Percentiles rank a stretch among this genome's conserved stretches.
phyloP scores from a whole-genome alignment of 2,113 vertebrate species.

The Seriola dumerili region DNA sequence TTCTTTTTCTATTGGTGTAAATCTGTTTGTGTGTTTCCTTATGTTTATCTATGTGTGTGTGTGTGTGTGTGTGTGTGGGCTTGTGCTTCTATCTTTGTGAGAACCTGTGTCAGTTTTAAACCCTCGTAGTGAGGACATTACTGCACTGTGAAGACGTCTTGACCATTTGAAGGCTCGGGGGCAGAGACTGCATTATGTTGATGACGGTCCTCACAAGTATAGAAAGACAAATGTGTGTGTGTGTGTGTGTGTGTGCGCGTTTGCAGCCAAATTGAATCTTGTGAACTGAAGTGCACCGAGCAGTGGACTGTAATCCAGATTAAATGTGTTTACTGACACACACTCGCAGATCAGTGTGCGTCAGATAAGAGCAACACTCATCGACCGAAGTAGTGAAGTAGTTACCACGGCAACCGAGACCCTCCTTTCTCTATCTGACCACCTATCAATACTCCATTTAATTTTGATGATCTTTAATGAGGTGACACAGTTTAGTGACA shows the following conservation, averaged over 20 bases:
- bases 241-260: neutral
- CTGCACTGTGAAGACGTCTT: too few relatives aligned
- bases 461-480: neutral
- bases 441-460: too few relatives aligned
- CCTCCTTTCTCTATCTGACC: too few relatives aligned
- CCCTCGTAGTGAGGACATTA: neutral
- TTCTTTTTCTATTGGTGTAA: too few relatives aligned
- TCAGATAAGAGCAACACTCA: slow-evolving; percentile 7
- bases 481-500: too few relatives aligned
- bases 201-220: neutral
- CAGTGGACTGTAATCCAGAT: neutral
- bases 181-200: neutral
- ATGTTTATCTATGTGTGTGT: neutral
- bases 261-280: neutral
- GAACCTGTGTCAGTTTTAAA: neutral
- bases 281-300: neutral
- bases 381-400: neutral
- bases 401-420: slow-evolving; percentile 20
- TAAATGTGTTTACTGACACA: neutral
- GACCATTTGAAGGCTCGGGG: neutral
- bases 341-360: neutral
- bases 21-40: neutral
- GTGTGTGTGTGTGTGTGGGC: too few relatives aligned
- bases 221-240: neutral
- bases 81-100: too few relatives aligned